A percentile compares a stretch with the other conserved stretches of the same genome.
These are phyloP conservation scores for Psittacula derbiana DNA, from an alignment of 2,797 vertebrate species.

Conservation along the genomic window DNA sequence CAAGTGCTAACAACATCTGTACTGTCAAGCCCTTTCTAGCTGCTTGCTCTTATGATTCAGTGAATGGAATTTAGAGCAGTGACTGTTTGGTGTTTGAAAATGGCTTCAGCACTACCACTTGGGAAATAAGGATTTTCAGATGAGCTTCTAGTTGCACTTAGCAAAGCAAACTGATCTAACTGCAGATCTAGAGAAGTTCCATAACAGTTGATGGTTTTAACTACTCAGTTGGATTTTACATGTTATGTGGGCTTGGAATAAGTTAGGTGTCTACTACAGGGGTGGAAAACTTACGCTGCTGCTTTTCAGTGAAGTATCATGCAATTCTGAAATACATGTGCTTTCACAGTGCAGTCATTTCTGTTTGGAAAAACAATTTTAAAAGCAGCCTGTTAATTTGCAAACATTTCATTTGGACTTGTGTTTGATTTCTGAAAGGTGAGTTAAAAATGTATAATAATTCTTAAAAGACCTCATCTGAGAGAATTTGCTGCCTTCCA, in stretches of 20 bases:
- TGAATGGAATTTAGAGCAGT: not conserved
- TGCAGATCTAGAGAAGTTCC: not conserved
- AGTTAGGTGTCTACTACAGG: not conserved
- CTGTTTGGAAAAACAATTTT: not conserved
- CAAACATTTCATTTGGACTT: not conserved
- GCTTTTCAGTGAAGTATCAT: not conserved
- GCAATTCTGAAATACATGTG: not conserved
- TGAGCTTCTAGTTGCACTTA: not conserved
- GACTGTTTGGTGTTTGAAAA: not conserved
- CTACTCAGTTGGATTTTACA: not conserved
- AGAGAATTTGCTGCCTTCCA: not conserved
- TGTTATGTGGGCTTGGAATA: not conserved
- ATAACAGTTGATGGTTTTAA: not conserved
- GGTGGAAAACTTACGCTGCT: not conserved
- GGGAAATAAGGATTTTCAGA: slow-evolving; percentile 26
- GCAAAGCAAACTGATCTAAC: not conserved
- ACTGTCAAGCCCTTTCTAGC: slow-evolving; percentile 31
- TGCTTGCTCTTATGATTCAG: not conserved
- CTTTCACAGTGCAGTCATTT: not conserved
- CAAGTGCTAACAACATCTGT: slow-evolving; percentile 45
- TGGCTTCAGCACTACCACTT: not conserved
- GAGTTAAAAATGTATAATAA: not conserved
- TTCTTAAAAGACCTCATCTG: not conserved
- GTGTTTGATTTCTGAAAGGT: not conserved
- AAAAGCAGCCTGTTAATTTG: not conserved